phyloP scores from a whole-genome alignment of 2,888 invertebrate genomes.

The Hydroisotoma schaefferi region DNA sequence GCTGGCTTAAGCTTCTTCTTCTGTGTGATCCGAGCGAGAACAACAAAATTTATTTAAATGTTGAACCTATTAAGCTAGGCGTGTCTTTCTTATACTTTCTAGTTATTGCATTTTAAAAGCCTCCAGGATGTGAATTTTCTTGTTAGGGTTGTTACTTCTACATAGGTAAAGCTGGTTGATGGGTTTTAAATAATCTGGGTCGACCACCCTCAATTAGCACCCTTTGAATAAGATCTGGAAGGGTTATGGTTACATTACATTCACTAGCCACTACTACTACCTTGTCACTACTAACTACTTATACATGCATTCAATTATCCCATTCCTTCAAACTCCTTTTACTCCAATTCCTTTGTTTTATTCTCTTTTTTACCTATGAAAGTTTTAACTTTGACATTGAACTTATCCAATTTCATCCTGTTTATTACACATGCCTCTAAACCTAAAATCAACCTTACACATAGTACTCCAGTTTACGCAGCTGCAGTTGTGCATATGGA shows the following conservation, averaged over 20 bases:
- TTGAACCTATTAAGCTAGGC: constrained; percentile 16
- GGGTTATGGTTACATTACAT: constrained; percentile 28
- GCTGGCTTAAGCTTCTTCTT: too few species aligned
- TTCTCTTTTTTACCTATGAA: background rate
- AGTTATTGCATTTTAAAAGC: constrained; percentile 20
- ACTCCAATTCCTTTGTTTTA: background rate
- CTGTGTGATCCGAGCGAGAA: too few species aligned
- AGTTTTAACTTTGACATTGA: too few species aligned
- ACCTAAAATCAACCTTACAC: too few species aligned
- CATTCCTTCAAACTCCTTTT: background rate
- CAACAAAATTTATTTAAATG: too few species aligned
- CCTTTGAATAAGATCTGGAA: constrained; percentile 41
- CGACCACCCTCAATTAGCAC: constrained; percentile 48
- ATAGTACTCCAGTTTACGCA: too few species aligned
- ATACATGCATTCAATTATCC: background rate
- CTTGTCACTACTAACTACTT: too few species aligned
- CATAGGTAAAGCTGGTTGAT: constrained; percentile 19
- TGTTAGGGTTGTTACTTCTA: background rate
- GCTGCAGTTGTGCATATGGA: too few species aligned
- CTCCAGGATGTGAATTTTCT: constrained; percentile 7
- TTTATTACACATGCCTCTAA: too few species aligned
- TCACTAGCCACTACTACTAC: too few species aligned
- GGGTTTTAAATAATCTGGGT: constrained; percentile 42
- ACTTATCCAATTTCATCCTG: too few species aligned
- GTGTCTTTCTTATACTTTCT: constrained; percentile 11